Percentiles rank a stretch among this genome's conserved stretches.
Evolutionary conservation across 2,797 vertebrate species (phyloP).

Genomic region (Thripadectes ignobilis): DNA sequence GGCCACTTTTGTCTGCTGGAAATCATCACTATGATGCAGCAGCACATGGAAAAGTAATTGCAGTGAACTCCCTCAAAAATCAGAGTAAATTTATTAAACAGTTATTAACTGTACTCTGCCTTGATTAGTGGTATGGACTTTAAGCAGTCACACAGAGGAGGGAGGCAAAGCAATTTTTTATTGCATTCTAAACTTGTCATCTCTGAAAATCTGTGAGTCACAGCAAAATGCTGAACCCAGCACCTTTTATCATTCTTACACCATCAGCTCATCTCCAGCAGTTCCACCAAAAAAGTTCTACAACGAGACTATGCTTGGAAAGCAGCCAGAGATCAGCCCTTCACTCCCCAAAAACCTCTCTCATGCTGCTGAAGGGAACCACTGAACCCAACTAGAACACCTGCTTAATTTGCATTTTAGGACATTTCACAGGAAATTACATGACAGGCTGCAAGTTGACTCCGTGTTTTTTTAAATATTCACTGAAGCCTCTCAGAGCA

Average conservation of each 20-base stretch:
- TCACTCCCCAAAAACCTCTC: background rate
- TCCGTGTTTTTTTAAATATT: background rate
- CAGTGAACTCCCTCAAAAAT: background rate
- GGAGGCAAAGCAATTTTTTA: background rate
- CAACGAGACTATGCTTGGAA: background rate
- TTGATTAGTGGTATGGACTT: constrained; percentile 2
- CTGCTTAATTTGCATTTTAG: background rate
- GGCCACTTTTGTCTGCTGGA: background rate
- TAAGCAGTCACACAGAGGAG: background rate
- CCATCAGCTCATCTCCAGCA: background rate
- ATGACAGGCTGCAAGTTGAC: no score
- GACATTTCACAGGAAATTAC: background rate
- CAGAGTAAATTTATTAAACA: constrained; percentile 46
- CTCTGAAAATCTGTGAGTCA: background rate
- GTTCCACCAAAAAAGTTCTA: background rate
- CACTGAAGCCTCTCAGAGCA: background rate
- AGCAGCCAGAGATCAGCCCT: background rate
- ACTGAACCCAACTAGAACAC: background rate
- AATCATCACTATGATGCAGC: background rate
- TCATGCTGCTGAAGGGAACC: background rate
- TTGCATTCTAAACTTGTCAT: background rate
- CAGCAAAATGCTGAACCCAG: background rate
- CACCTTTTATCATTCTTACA: background rate
- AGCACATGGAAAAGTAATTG: background rate
- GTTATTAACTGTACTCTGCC: background rate